These are phyloP conservation scores for Drosophila sechellia DNA, from an alignment of 1,140 invertebrate genomes.

Conservation along the genomic window DNA sequence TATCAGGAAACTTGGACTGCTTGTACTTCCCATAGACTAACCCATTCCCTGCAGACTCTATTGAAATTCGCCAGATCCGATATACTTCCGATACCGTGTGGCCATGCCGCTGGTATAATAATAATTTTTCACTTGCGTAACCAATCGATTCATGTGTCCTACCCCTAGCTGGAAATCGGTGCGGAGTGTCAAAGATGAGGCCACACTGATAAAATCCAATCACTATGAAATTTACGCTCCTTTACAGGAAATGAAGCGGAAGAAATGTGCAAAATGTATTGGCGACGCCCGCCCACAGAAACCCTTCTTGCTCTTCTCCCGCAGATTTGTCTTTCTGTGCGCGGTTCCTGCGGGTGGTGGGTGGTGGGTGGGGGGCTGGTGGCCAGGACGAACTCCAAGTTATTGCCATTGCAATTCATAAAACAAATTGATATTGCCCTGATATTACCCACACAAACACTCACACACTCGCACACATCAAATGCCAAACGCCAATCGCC, in stretches of 20 bases:
- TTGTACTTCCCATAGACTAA: too few species aligned
- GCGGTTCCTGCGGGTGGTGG: background rate
- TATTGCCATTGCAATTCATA: conserved; percentile 81
- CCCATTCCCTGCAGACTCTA: too few species aligned
- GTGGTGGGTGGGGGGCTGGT: background rate
- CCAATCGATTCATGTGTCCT: conserved; percentile 76
- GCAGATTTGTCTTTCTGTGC: conserved; percentile 18
- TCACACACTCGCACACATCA: conserved; percentile 22
- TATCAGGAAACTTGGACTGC: too few species aligned
- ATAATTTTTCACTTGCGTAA: conserved; percentile 83
- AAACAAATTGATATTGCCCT: conserved; percentile 82
- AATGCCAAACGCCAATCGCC: conserved; percentile 55
- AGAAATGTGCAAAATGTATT: conserved; percentile 83
- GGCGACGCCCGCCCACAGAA: conserved; percentile 28
- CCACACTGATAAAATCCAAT: conserved; percentile 82
- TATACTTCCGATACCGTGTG: conserved; percentile 25
- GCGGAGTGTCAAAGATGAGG: conserved; percentile 79
- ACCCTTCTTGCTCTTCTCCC: conserved; percentile 1
- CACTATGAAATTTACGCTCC: conserved; percentile 83
- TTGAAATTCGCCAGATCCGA: background rate
- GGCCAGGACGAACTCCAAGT: conserved; percentile 58
- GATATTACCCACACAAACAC: conserved; percentile 61
- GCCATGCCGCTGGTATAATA: conserved; percentile 30
- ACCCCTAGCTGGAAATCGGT: conserved; percentile 41
- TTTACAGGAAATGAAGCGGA: conserved; percentile 83